phyloP scores from a whole-genome alignment of 1,140 invertebrate genomes.

The Anoplophora glabripennis region DNA sequence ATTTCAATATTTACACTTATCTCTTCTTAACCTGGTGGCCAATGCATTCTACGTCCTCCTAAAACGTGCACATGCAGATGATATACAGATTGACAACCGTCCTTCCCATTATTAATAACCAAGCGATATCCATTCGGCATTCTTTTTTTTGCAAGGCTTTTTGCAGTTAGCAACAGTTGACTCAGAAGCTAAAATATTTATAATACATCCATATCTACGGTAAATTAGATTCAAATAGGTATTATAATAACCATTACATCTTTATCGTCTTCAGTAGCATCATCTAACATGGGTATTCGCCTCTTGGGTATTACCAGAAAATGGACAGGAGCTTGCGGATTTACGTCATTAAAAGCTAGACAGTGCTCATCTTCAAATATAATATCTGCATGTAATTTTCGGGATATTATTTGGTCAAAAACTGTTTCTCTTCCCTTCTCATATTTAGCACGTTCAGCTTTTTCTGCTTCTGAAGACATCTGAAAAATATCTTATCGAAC shows the following conservation, averaged over 20 bases:
- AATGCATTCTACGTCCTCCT: constrained; percentile 77
- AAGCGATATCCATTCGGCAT: constrained; percentile 57
- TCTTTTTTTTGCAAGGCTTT: constrained; percentile 54
- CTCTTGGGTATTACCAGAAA: constrained; percentile 80
- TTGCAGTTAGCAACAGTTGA: constrained; percentile 63
- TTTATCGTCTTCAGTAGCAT: constrained; percentile 38
- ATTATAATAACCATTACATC: constrained; percentile 45
- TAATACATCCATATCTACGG: background rate
- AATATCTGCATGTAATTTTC: constrained; percentile 75
- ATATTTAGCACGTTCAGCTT: constrained; percentile 48
- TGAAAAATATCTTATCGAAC: background rate
- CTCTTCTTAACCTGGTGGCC: constrained; percentile 74
- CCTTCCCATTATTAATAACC: constrained; percentile 69
- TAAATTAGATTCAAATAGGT: constrained; percentile 6
- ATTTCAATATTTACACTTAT: too few species aligned
- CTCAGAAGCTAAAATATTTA: constrained; percentile 46
- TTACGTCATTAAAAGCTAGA: constrained; percentile 76
- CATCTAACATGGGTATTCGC: constrained; percentile 43
- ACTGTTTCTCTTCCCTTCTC: constrained; percentile 58
- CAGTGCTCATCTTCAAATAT: constrained; percentile 78
- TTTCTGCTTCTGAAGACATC: constrained; percentile 51
- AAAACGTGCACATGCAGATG: constrained; percentile 74
- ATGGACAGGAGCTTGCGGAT: constrained; percentile 76
- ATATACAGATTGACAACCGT: constrained; percentile 72
- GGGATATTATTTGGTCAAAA: constrained; percentile 76